Evolutionary conservation across 2,113 vertebrate species (phyloP).

Genomic region (Ictidomys tridecemlineatus): DNA sequence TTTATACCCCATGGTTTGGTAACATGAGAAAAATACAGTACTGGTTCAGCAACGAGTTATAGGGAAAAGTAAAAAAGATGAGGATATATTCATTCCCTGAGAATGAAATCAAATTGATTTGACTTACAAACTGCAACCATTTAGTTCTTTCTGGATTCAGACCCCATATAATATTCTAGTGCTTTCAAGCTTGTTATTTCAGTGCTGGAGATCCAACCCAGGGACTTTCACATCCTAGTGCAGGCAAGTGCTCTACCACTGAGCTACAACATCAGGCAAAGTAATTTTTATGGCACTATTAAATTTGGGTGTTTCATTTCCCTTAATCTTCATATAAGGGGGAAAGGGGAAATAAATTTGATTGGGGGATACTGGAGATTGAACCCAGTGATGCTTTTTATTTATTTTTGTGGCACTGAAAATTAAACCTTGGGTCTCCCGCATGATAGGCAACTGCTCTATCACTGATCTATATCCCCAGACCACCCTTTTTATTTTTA

Average conservation of each 20-base stretch:
- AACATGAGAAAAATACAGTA: background rate
- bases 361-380: no score
- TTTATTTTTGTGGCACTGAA: no score
- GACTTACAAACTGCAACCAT: background rate
- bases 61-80: background rate
- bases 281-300: background rate
- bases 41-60: background rate
- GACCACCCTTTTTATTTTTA: background rate
- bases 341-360: background rate
- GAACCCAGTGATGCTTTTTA: no score
- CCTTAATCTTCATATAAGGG: constrained; percentile 6
- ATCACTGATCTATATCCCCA: background rate
- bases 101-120: background rate
- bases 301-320: background rate
- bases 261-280: background rate
- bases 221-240: background rate
- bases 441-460: no score
- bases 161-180: background rate
- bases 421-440: no score
- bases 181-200: background rate
- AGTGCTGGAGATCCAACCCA: no score
- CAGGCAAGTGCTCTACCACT: background rate
- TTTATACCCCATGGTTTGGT: constrained; percentile 20
- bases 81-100: background rate
- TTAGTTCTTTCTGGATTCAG: constrained; percentile 43